Conservation (phyloP, 2,888 invertebrate species). For the Drosophila fulvimacula region DNA sequence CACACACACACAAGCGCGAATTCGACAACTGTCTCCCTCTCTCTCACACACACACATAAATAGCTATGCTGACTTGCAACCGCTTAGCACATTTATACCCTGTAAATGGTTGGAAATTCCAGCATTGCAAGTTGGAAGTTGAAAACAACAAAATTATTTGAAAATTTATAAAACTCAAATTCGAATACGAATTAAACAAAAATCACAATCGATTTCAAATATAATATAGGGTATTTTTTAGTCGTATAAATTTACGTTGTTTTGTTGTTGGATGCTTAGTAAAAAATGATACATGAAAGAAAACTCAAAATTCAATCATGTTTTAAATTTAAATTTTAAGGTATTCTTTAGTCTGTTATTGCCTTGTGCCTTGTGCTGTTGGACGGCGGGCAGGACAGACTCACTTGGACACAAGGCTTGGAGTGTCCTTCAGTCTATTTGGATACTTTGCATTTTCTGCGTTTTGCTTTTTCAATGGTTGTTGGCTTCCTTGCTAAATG, state of each 20-base stretch:
- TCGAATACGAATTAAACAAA: background rate
- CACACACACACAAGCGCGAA: slow-evolving; percentile 24
- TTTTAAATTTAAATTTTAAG: background rate
- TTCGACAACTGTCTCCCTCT: slow-evolving; percentile 2
- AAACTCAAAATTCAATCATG: no score
- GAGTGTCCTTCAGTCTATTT: slow-evolving; percentile 80
- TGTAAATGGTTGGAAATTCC: background rate
- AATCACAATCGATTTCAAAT: background rate
- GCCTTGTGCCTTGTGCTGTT: background rate
- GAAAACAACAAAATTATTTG: background rate
- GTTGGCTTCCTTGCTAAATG: slow-evolving; percentile 58
- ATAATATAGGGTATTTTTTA: no score
- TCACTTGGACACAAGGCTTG: slow-evolving; percentile 69
- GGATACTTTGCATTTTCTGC: slow-evolving; percentile 75
- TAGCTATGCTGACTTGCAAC: slow-evolving; percentile 16
- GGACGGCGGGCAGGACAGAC: slow-evolving; percentile 34
- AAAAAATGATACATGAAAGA: no score
- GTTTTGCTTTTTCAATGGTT: slow-evolving; percentile 56
- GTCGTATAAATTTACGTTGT: background rate
- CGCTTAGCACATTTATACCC: slow-evolving; percentile 58
- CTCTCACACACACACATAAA: background rate
- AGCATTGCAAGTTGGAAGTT: background rate
- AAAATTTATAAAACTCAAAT: no score
- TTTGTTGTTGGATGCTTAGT: no score
- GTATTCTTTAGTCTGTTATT: slow-evolving; percentile 16